Evolutionary conservation across 2,113 vertebrate genomes (phyloP).

Genomic region (Rhinoptilus africanus): DNA sequence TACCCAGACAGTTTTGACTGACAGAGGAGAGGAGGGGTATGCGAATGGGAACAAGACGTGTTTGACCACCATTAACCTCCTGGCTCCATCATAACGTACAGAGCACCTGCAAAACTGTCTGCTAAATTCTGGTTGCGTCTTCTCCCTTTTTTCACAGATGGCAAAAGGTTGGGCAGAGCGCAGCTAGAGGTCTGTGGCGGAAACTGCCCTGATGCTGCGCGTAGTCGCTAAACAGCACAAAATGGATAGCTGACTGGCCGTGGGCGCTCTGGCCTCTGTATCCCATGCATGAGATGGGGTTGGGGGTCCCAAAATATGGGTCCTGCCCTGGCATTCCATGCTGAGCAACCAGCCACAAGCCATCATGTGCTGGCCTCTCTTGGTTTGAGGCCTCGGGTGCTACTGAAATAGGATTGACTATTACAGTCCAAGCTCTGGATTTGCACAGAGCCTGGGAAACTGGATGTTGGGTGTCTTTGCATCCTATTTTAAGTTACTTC

Average conservation of each 20-base stretch:
- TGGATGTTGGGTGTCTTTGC: not conserved
- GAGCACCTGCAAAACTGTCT: not conserved
- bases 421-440: not conserved
- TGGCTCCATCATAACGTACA: fast-evolving
- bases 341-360: not conserved
- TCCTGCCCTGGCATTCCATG: not conserved
- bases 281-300: fast-evolving
- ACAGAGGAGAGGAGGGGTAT: not conserved
- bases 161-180: not conserved
- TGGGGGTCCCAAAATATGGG: not conserved
- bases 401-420: not conserved
- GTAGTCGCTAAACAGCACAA: not conserved
- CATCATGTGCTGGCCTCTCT: fast-evolving
- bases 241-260: fast-evolving
- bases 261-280: not conserved
- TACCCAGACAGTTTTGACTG: not conserved
- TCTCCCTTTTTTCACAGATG: not conserved
- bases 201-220: not conserved
- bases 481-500: slow-evolving; percentile 66
- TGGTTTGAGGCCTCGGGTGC: not conserved
- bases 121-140: not conserved
- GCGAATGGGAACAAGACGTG: not conserved
- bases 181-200: not conserved
- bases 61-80: not conserved
- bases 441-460: slow-evolving; percentile 2